These are phyloP conservation scores for Cosmopolites sordidus DNA, from an alignment of 2,888 invertebrate species.

Conservation along the genomic window DNA sequence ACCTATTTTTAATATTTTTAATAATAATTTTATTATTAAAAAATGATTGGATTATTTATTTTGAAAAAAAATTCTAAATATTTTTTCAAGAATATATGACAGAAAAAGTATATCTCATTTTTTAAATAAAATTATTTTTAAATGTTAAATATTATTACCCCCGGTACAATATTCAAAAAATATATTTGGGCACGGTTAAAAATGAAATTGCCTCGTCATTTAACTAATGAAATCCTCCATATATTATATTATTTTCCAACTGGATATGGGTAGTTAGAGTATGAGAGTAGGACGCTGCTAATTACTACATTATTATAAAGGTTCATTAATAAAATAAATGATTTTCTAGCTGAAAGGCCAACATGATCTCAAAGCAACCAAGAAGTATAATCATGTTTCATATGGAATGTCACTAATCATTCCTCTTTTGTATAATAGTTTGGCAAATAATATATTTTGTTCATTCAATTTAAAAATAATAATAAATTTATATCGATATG, in stretches of 20 bases:
- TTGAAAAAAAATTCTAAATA: too few relatives aligned
- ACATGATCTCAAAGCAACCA: not conserved
- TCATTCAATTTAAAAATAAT: too few relatives aligned
- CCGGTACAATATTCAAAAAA: not conserved
- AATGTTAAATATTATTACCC: not conserved
- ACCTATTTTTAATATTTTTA: too few relatives aligned
- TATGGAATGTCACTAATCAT: too few relatives aligned
- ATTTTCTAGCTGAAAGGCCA: slow-evolving; percentile 4
- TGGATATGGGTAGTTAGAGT: slow-evolving; percentile 10
- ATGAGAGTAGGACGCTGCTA: slow-evolving; percentile 8
- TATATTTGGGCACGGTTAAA: not conserved
- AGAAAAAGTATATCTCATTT: too few relatives aligned
- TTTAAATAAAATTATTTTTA: not conserved
- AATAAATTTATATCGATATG: too few relatives aligned
- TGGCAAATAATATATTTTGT: too few relatives aligned
- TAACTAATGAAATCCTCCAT: not conserved
- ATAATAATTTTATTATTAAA: too few relatives aligned
- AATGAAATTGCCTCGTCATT: slow-evolving; percentile 1
- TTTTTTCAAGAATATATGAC: too few relatives aligned
- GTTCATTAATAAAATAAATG: slow-evolving; percentile 14
- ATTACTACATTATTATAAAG: slow-evolving; percentile 8
- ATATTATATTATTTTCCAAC: not conserved
- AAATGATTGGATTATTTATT: too few relatives aligned
- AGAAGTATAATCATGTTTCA: not conserved
- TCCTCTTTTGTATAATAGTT: too few relatives aligned